Conservation (phyloP, 2,113 vertebrate genomes). For the pig (Sus scrofa) region DNA sequence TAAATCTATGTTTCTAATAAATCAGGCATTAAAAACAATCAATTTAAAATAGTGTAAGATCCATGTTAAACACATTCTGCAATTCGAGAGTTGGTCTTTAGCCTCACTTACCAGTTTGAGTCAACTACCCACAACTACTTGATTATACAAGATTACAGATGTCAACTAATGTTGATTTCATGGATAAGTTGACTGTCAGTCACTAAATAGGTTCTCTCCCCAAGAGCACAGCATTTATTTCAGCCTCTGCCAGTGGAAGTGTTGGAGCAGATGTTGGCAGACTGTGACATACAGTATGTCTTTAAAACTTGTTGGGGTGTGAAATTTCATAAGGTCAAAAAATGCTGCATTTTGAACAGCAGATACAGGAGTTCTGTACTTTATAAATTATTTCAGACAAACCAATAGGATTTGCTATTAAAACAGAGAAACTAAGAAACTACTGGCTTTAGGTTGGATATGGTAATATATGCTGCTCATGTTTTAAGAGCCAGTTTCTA, state of each 20-base stretch:
- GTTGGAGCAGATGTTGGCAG: conserved; percentile 84
- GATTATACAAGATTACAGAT: conserved; percentile 64
- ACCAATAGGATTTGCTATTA: conserved; percentile 59
- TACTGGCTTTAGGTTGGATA: background rate
- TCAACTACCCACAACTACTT: background rate
- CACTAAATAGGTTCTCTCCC: conserved; percentile 57
- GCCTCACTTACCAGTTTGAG: background rate
- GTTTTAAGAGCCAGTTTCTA: conserved; percentile 34
- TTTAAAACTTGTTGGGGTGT: conserved; percentile 84
- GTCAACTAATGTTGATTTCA: conserved; percentile 62
- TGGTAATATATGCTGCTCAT: background rate
- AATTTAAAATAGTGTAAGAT: background rate
- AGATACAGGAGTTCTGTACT: conserved; percentile 75
- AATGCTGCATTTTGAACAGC: conserved; percentile 83
- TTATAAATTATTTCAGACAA: conserved; percentile 77
- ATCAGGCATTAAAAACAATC: background rate
- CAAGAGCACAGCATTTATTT: conserved; percentile 66
- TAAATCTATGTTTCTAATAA: background rate
- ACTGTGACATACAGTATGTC: conserved; percentile 83
- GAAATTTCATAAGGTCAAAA: conserved; percentile 85
- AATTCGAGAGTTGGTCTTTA: background rate
- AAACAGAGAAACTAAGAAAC: conserved; percentile 20
- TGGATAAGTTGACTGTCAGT: conserved; percentile 68
- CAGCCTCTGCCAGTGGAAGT: conserved; percentile 82
- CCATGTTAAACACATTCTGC: background rate